phyloP scores from a whole-genome alignment of 2,888 invertebrate species.

The Tholera decimalis region DNA sequence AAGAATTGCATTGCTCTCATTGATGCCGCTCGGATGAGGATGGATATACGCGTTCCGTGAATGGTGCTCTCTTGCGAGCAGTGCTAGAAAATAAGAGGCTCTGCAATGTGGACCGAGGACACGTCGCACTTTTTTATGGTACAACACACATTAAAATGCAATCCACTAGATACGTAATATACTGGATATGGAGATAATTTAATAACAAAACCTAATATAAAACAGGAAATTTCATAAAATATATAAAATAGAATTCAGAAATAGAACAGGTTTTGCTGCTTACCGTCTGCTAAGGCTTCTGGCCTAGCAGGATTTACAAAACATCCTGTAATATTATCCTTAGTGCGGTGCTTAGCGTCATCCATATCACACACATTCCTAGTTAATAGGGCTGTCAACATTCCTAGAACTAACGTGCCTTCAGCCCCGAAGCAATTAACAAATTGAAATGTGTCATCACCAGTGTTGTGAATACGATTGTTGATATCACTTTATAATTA shows the following conservation, averaged over 20 bases:
- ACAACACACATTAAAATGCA: neutral
- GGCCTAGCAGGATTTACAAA: conserved; percentile 4
- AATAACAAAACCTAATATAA: neutral
- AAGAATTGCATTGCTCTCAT: conserved; percentile 17
- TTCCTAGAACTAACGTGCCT: conserved; percentile 28
- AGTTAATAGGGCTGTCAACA: conserved; percentile 11
- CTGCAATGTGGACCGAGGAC: conserved; percentile 35
- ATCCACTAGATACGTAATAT: conserved; percentile 1
- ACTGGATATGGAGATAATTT: neutral
- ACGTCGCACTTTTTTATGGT: conserved; percentile 13
- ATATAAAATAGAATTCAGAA: neutral
- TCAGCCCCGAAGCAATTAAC: conserved; percentile 34
- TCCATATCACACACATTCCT: conserved; percentile 29
- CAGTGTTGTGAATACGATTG: conserved; percentile 14
- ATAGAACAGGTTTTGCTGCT: conserved; percentile 20
- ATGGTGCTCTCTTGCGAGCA: conserved; percentile 8
- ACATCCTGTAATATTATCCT: conserved; percentile 13
- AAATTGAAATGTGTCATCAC: conserved; percentile 47
- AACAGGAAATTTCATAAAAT: neutral
- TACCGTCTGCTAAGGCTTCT: conserved; percentile 17
- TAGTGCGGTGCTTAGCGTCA: neutral
- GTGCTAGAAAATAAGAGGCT: conserved; percentile 2
- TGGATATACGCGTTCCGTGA: conserved; percentile 2
- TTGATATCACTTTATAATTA: conserved; percentile 52
- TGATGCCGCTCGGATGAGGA: conserved; percentile 1